These are phyloP conservation scores for Stramonita haemastoma DNA, from an alignment of 2,888 invertebrate species.

Conservation along the genomic window DNA sequence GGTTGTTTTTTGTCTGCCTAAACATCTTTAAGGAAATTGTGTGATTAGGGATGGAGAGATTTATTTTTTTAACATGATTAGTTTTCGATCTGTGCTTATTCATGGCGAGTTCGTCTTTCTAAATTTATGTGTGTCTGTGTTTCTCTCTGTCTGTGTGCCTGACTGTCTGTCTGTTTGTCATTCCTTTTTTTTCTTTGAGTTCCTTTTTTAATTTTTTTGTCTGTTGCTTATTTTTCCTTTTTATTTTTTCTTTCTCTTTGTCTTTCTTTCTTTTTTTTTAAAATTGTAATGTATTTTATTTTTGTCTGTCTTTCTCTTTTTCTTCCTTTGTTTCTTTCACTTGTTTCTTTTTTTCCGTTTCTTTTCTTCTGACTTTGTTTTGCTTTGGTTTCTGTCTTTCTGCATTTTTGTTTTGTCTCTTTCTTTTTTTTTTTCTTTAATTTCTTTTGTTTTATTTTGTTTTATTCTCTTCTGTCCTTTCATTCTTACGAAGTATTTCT, in stretches of 20 bases:
- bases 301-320: not conserved
- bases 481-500: not conserved
- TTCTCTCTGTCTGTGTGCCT: not conserved
- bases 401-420: not conserved
- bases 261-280: not conserved
- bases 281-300: not conserved
- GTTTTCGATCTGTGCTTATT: too few relatives aligned
- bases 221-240: not conserved
- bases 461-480: not conserved
- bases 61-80: too few relatives aligned
- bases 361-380: not conserved
- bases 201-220: not conserved
- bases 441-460: not conserved
- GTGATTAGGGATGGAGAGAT: too few relatives aligned
- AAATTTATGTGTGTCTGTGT: not conserved
- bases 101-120: too few relatives aligned
- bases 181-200: not conserved
- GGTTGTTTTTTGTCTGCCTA: too few relatives aligned
- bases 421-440: not conserved
- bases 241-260: not conserved
- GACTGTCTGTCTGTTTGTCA: conserved; percentile 3
- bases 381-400: not conserved
- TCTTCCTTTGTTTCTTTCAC: not conserved
- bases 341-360: not conserved
- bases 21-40: too few relatives aligned